A percentile compares a stretch with the other conserved stretches of the same genome.
These are phyloP conservation scores for Clamator glandarius DNA, from an alignment of 2,797 vertebrate genomes.

Conservation along the genomic window DNA sequence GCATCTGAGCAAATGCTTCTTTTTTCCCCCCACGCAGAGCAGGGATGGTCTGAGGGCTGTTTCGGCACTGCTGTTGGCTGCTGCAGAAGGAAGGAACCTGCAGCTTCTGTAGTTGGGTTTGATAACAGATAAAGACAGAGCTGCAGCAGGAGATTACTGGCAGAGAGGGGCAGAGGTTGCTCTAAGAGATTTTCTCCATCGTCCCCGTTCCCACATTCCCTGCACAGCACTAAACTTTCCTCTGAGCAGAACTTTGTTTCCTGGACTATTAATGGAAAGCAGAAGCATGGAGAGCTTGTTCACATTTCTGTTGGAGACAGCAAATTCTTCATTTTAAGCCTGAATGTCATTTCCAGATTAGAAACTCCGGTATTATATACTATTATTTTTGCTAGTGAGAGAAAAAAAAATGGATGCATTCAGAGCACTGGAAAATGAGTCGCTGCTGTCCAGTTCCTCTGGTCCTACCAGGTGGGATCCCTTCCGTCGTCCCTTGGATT, in stretches of 20 bases:
- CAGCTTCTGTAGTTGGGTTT: neutral
- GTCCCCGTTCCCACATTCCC: neutral
- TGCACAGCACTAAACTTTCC: neutral
- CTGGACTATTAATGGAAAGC: neutral
- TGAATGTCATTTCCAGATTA: neutral
- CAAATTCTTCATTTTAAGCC: neutral
- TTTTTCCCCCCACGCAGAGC: neutral
- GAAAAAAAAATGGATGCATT: slow-evolving; percentile 75
- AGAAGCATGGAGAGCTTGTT: neutral
- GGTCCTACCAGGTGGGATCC: slow-evolving; percentile 72
- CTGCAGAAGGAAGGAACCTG: neutral
- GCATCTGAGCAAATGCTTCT: neutral
- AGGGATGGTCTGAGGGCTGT: neutral
- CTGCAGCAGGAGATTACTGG: neutral
- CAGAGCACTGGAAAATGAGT: slow-evolving; percentile 77
- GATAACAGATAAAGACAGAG: neutral
- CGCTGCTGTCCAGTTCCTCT: slow-evolving; percentile 14
- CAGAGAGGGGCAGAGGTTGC: neutral
- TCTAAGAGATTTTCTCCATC: neutral
- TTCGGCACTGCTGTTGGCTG: neutral
- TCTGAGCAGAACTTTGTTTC: neutral
- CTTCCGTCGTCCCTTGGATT: slow-evolving; percentile 78
- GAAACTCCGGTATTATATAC: neutral
- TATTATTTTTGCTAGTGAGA: neutral
- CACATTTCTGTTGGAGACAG: neutral